A percentile compares a stretch with the other conserved stretches of the same genome.
phyloP scores from a whole-genome alignment of 2,797 vertebrate species.

The Sciurus carolinensis region DNA sequence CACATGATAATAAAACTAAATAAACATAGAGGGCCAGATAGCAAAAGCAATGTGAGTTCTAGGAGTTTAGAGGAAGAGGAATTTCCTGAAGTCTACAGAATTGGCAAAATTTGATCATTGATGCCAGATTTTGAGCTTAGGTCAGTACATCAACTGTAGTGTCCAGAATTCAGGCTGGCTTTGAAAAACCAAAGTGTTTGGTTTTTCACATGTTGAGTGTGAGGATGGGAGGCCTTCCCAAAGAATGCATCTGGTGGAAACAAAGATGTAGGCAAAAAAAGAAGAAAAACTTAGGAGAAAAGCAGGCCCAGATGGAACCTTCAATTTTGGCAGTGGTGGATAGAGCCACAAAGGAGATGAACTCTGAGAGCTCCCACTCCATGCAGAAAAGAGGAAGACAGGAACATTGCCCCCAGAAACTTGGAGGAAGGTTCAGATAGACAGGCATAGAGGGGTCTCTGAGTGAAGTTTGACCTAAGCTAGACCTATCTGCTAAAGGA shows the following conservation, averaged over 20 bases:
- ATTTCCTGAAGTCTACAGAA: not conserved
- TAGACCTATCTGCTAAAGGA: not conserved
- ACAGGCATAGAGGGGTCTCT: too few species aligned
- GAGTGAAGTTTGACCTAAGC: not conserved
- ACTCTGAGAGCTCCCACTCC: not conserved
- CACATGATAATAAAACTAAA: not conserved
- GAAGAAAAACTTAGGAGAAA: not conserved
- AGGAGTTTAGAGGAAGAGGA: not conserved
- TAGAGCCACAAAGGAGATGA: not conserved
- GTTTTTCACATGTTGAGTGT: not conserved
- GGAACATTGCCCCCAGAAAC: not conserved
- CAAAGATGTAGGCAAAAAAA: not conserved
- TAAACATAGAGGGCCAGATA: not conserved
- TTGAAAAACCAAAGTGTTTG: not conserved
- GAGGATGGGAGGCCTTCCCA: not conserved
- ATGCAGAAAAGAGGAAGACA: not conserved
- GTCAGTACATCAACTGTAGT: not conserved
- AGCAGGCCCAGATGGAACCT: not conserved
- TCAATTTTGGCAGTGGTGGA: fast-evolving
- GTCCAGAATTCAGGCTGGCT: not conserved
- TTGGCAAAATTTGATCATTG: not conserved
- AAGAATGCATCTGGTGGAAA: not conserved
- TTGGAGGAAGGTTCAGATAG: not conserved
- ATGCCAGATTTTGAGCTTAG: not conserved
- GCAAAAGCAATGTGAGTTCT: not conserved